Conservation (phyloP, 2,888 invertebrate genomes). For the Andrena camellia region DNA sequence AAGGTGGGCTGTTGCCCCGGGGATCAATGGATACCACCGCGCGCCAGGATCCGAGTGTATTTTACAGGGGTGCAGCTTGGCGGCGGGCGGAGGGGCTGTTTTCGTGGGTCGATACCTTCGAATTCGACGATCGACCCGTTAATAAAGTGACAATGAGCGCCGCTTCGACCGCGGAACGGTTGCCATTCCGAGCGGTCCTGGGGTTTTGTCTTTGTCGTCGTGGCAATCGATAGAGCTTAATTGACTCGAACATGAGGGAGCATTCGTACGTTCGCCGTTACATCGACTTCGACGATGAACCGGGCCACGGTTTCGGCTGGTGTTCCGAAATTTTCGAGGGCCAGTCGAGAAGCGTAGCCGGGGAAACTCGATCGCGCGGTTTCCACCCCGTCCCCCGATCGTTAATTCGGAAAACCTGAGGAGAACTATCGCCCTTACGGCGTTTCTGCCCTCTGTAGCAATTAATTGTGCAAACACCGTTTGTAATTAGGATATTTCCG, state of each 20-base stretch:
- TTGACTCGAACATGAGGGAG: conserved; percentile 69
- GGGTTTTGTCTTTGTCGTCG: conserved; percentile 61
- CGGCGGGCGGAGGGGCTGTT: not conserved
- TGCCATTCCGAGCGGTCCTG: conserved; percentile 18
- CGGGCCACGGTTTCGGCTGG: conserved; percentile 54
- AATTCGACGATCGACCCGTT: conserved; percentile 33
- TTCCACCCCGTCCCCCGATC: conserved; percentile 8
- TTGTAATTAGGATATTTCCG: too few species aligned
- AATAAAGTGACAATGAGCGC: conserved; percentile 47
- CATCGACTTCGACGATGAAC: conserved; percentile 55
- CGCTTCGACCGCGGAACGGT: conserved; percentile 7
- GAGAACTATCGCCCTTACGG: too few species aligned
- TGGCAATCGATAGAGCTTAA: conserved; percentile 67
- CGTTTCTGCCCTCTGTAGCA: too few species aligned
- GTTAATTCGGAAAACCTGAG: not conserved
- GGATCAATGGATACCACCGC: not conserved
- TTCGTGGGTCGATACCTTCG: conserved; percentile 4
- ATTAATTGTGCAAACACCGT: too few species aligned
- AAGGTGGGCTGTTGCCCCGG: conserved; percentile 14
- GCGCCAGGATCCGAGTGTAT: not conserved
- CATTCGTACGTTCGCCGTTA: conserved; percentile 59
- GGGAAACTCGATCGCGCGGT: conserved; percentile 43
- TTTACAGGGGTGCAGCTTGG: not conserved
- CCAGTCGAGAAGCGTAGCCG: conserved; percentile 11
- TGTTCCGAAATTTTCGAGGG: conserved; percentile 44